Evolutionary conservation across 2,113 vertebrate genomes (phyloP).

Genomic region (Pelecanus crispus): DNA sequence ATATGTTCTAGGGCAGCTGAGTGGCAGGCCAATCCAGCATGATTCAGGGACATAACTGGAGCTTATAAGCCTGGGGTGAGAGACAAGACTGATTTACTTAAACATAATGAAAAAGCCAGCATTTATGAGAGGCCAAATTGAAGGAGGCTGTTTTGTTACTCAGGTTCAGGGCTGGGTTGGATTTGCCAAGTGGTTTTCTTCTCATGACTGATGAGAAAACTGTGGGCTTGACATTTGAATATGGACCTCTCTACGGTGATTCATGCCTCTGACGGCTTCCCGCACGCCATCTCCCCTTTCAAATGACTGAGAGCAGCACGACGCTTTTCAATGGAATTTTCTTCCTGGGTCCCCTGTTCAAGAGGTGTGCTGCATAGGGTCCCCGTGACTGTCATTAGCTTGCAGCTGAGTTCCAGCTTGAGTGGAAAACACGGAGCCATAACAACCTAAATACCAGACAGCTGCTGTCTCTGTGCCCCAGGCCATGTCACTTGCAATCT

Average conservation of each 20-base stretch:
- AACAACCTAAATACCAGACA: not conserved
- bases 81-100: not conserved
- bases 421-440: not conserved
- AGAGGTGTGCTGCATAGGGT: not conserved
- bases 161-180: not conserved
- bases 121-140: not conserved
- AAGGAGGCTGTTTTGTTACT: not conserved
- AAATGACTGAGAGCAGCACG: not conserved
- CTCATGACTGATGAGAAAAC: not conserved
- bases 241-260: not conserved
- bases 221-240: not conserved
- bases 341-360: not conserved
- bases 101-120: not conserved
- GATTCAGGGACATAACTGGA: not conserved
- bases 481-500: not conserved
- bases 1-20: not conserved
- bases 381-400: not conserved
- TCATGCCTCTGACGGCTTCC: not conserved
- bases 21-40: not conserved
- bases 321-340: not conserved
- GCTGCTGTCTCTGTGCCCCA: not conserved
- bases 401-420: not conserved
- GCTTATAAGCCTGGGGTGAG: not conserved
- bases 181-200: not conserved
- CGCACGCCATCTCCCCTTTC: fast-evolving